These are phyloP conservation scores for Oreochromis mossambicus DNA, from an alignment of 2,797 vertebrate species.

Conservation along the genomic window DNA sequence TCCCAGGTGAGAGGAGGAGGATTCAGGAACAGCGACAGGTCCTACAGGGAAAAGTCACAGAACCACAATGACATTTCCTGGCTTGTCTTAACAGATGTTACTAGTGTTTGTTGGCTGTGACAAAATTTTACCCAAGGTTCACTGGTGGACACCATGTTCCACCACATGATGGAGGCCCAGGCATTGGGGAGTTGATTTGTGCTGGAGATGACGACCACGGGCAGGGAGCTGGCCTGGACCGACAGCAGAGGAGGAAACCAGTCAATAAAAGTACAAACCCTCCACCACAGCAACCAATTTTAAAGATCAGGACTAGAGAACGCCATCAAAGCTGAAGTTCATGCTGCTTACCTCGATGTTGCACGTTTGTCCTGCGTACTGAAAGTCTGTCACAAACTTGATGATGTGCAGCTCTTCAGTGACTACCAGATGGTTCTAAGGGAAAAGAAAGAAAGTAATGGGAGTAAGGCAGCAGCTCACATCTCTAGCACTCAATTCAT, in stretches of 20 bases:
- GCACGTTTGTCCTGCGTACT: constrained; percentile 73
- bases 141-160: constrained; percentile 77
- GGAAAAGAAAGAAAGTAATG: neutral
- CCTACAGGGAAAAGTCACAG: constrained; percentile 59
- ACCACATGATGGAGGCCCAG: constrained; percentile 93
- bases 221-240: constrained; percentile 82
- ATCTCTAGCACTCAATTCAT: neutral
- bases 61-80: neutral
- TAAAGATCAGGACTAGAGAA: neutral
- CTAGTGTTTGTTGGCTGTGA: neutral
- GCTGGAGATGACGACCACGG: constrained; percentile 83
- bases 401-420: constrained; percentile 92
- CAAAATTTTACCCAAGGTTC: constrained; percentile 77
- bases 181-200: constrained; percentile 81
- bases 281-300: neutral
- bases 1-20: constrained; percentile 84
- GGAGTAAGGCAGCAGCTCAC: neutral
- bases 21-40: constrained; percentile 83
- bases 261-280: neutral
- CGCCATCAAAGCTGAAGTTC: neutral
- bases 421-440: constrained; percentile 81
- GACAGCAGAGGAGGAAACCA: neutral
- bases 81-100: neutral
- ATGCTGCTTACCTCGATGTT: constrained; percentile 79
- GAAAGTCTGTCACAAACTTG: constrained; percentile 83